Conservation (phyloP, 2,797 vertebrate species). For the Peromyscus nudipes region DNA sequence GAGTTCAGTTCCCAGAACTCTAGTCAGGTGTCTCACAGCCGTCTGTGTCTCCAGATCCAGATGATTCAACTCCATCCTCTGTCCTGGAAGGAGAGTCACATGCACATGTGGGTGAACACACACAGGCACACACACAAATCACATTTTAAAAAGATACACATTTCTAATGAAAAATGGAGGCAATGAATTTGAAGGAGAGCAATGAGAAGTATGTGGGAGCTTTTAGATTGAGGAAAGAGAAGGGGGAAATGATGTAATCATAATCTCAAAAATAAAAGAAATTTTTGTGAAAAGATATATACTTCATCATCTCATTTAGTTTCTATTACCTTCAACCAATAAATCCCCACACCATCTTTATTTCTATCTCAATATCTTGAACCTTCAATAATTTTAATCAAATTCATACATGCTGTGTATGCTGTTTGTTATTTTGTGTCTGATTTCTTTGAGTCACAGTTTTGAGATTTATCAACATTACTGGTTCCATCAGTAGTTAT, state of each 20-base stretch:
- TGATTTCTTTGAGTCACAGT: neutral
- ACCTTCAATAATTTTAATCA: constrained; percentile 47
- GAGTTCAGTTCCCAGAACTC: neutral
- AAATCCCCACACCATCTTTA: neutral
- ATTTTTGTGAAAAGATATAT: neutral
- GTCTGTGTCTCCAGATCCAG: neutral
- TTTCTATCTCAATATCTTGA: neutral
- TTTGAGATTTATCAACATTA: constrained; percentile 14
- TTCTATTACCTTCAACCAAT: neutral
- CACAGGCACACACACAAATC: neutral
- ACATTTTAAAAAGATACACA: neutral
- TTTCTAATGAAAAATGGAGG: neutral
- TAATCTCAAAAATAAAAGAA: neutral
- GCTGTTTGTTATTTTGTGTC: neutral
- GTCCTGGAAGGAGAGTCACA: neutral
- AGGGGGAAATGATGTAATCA: neutral
- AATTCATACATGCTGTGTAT: neutral
- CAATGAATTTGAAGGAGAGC: neutral
- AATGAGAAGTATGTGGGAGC: neutral
- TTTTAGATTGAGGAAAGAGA: neutral
- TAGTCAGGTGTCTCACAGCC: neutral
- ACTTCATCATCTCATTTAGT: neutral
- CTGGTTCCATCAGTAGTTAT: neutral
- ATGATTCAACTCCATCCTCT: neutral
- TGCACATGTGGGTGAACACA: neutral